Evolutionary conservation across 1,140 invertebrate species (phyloP).

Genomic region (honey bee (Apis mellifera)): DNA sequence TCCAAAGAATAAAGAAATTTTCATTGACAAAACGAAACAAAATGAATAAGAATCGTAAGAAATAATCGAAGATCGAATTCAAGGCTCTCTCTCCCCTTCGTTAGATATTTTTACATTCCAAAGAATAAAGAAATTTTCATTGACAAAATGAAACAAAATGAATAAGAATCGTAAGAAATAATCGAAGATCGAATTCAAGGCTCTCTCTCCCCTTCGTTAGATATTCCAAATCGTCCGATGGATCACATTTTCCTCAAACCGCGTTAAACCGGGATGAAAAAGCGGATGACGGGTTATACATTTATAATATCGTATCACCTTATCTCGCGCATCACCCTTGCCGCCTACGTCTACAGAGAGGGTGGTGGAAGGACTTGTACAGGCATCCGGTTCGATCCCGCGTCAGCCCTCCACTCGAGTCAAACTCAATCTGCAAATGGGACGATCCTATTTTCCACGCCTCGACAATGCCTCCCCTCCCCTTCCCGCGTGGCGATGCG

Average conservation of each 20-base stretch:
- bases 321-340: slow-evolving; percentile 45
- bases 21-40: no score
- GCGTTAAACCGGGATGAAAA: slow-evolving; percentile 57
- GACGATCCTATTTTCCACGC: slow-evolving; percentile 57
- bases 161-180: no score
- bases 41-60: no score
- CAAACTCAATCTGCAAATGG: slow-evolving; percentile 63
- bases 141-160: no score
- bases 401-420: slow-evolving; percentile 9
- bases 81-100: no score
- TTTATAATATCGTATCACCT: slow-evolving; percentile 59
- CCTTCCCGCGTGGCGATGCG: not conserved
- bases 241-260: slow-evolving; percentile 40
- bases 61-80: no score
- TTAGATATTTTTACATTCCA: no score
- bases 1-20: no score
- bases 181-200: no score
- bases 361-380: not conserved
- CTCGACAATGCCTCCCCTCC: slow-evolving; percentile 1
- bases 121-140: no score
- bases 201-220: no score
- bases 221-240: not conserved
- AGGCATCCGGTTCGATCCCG: slow-evolving; percentile 38
- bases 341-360: slow-evolving; percentile 33
- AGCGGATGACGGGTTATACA: slow-evolving; percentile 46